A percentile compares a stretch with the other conserved stretches of the same genome.
phyloP scores from a whole-genome alignment of 2,797 vertebrate species.

The Stomatorhinus walkeri region DNA sequence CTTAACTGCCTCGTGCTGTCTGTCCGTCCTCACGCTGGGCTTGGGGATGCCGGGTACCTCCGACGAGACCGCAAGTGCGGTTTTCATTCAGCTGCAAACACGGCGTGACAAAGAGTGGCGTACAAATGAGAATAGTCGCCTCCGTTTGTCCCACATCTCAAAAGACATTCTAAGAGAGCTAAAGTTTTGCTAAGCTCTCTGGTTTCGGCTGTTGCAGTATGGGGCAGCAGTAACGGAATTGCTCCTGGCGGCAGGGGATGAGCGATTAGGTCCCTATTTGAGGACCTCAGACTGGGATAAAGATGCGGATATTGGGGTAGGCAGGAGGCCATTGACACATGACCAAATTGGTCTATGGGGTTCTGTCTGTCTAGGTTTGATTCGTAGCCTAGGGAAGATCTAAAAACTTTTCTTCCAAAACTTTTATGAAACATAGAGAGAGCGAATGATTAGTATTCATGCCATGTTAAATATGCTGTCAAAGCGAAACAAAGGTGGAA shows the following conservation, averaged over 20 bases:
- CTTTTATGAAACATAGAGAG: not conserved
- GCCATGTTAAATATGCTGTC: not conserved
- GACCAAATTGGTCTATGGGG: not conserved
- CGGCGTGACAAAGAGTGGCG: not conserved
- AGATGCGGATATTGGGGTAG: not conserved
- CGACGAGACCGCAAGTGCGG: not conserved
- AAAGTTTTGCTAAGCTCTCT: not conserved
- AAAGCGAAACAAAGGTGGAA: constrained; percentile 4
- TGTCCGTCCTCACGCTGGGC: not conserved
- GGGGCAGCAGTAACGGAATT: not conserved
- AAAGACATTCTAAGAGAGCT: not conserved
- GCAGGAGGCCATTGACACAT: not conserved
- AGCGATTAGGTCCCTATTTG: not conserved
- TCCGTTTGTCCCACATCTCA: not conserved
- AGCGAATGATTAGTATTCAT: not conserved
- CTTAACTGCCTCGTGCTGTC: not conserved
- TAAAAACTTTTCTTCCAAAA: not conserved
- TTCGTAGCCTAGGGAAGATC: not conserved
- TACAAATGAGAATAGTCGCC: not conserved
- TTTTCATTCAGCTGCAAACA: not conserved
- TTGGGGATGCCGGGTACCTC: not conserved
- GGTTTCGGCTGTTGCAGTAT: not conserved
- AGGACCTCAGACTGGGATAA: not conserved
- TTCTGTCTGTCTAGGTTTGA: not conserved
- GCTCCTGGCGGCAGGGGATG: not conserved